Base-by-base conservation (phyloP, 2,797 vertebrate genomes). In the Dromococcyx pavoninus region DNA sequence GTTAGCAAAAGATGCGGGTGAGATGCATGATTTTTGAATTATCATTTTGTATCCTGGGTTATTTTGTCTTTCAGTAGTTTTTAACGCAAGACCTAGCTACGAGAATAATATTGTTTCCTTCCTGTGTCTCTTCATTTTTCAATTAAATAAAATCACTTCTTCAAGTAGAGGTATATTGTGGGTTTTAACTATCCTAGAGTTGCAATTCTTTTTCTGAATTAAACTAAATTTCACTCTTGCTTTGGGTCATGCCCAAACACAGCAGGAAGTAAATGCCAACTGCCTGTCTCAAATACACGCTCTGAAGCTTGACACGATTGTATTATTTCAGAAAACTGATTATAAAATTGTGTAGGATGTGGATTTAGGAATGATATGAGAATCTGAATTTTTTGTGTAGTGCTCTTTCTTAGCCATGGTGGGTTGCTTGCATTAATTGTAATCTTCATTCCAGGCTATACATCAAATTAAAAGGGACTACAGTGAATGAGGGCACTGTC, bases 1-100 rank as follows among this genome's bases (percentile, higher is more conserved):
- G 77, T 97, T 99, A 53, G 99, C 99, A 57, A 98, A 98, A 32
- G 98, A 99, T 56, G 98, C 99, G 71, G 99, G 99, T 99, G 94
- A 98, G 95, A 89, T 30, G 48, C 18, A 48, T 67, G 32, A 28
- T 25, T 18, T 30, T 77, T 4, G 7, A 72, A 6, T 65, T 51
- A 41, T 1, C 9, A 7, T 57, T 89, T 83, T 74, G n/a, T 48
- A 37, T 54, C 28, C 14, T 64, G 22, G 8, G 16, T 61, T 72
- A 15, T 48, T 80, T 53, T 81, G 58, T 53, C 50, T 86, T 81
- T 74, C 9, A 18, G 44, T 66, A 74, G 37, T 22, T 71, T 88
- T 89, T 89, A 27, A 53, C 57, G 54, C 35, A 61, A 56, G 50
- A 72, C 30, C 41, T 54, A 80, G 53, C 69, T 51, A 5, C 23